Conservation (phyloP, 2,113 vertebrate genomes). For the Halcyon malimbica region DNA sequence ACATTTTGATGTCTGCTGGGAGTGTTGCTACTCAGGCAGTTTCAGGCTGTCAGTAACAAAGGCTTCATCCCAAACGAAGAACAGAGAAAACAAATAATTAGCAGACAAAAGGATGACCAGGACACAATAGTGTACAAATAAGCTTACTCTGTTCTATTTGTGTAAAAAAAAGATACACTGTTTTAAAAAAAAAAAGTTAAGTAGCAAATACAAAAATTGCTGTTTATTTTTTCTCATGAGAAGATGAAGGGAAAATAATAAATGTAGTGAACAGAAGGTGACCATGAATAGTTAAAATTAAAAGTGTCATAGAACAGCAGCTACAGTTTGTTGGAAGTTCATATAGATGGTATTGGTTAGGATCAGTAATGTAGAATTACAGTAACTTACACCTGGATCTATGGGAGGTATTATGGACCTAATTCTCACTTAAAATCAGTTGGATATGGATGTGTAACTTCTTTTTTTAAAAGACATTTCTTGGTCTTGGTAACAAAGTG, state of each 20-base stretch:
- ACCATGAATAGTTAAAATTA: background rate
- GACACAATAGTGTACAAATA: background rate
- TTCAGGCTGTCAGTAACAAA: background rate
- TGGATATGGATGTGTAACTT: background rate
- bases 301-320: background rate
- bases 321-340: background rate
- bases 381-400: background rate
- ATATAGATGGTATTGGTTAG: background rate
- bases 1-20: background rate
- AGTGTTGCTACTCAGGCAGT: background rate
- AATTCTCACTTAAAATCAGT: background rate
- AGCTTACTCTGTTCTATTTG: background rate
- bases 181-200: background rate
- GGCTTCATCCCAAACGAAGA: background rate
- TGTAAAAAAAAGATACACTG: background rate
- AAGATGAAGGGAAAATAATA: background rate
- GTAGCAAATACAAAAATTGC: background rate
- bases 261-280: background rate
- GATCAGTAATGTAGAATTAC: background rate
- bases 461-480: background rate
- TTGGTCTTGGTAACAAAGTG: background rate
- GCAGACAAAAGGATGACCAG: background rate
- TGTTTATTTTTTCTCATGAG: background rate
- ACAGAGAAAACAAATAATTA: background rate
- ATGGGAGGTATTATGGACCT: background rate